Evolutionary conservation across 2,888 invertebrate genomes (phyloP).

Genomic region (Cactoblastis cactorum): DNA sequence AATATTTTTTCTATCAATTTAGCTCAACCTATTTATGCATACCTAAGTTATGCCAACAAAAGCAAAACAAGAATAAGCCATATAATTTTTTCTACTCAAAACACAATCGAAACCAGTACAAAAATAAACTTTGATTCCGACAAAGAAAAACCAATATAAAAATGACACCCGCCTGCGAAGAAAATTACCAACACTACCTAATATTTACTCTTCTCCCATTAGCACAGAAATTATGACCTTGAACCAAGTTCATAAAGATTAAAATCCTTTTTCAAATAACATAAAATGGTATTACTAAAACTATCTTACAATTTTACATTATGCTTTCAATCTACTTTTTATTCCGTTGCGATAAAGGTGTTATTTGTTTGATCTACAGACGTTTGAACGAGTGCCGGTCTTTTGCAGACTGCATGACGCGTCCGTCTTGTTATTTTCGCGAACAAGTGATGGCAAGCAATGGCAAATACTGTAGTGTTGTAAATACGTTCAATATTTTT

Average conservation of each 20-base stretch:
- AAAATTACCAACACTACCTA: constrained; percentile 1
- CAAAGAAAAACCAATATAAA: constrained; percentile 6
- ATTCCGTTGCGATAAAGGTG: constrained; percentile 25
- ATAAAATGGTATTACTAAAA: background rate
- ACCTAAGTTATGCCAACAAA: background rate
- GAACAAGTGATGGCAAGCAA: constrained; percentile 46
- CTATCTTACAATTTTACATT: background rate
- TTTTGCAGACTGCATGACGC: constrained; percentile 70
- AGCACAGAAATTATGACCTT: background rate
- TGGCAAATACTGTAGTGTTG: constrained; percentile 56
- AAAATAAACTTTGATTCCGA: constrained; percentile 1
- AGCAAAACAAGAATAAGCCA: background rate
- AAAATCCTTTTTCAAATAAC: background rate
- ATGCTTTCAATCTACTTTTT: background rate
- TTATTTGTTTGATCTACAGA: constrained; percentile 26
- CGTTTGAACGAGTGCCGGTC: constrained; percentile 43
- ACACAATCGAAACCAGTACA: background rate
- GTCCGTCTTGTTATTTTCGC: constrained; percentile 63
- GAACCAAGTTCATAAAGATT: background rate
- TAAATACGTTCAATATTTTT: background rate
- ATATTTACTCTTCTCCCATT: constrained; percentile 13
- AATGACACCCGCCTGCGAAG: constrained; percentile 6
- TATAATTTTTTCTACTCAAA: background rate
- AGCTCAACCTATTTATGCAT: too few species aligned
- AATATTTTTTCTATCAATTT: too few species aligned